These are phyloP conservation scores for Pogoniulus pusillus DNA, from an alignment of 2,797 vertebrate species.

Conservation along the genomic window DNA sequence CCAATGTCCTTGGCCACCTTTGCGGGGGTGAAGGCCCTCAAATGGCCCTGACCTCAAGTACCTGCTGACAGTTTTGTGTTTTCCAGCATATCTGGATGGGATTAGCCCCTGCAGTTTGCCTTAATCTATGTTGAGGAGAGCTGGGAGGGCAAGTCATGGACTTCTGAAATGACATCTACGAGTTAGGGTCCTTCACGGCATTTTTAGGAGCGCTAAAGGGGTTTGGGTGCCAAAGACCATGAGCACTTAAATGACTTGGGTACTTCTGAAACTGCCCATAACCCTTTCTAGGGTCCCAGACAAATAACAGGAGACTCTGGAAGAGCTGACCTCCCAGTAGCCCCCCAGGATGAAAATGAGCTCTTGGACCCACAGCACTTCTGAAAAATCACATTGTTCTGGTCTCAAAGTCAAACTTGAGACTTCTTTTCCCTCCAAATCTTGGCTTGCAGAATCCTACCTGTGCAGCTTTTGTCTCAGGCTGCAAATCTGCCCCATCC, in stretches of 20 bases:
- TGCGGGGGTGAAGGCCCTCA: not conserved
- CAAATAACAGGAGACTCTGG: not conserved
- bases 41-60: not conserved
- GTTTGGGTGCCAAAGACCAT: not conserved
- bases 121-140: not conserved
- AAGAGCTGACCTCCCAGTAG: not conserved
- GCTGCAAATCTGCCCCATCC: not conserved
- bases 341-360: not conserved
- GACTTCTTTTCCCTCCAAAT: not conserved
- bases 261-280: not conserved
- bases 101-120: slow-evolving; percentile 14
- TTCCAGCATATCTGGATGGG: not conserved
- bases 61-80: not conserved
- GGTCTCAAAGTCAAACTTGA: not conserved
- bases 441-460: not conserved
- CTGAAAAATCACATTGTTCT: not conserved
- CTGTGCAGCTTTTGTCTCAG: not conserved
- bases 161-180: not conserved
- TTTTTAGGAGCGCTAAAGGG: not conserved
- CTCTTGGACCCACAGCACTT: not conserved
- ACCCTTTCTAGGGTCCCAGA: not conserved
- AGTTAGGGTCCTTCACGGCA: not conserved
- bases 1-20: not conserved
- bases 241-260: not conserved
- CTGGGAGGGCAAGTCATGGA: not conserved